These are phyloP conservation scores for Mnemiopsis leidyi DNA, from an alignment of 37 sponge, comb jelly and placozoan species.

Conservation along the genomic window DNA sequence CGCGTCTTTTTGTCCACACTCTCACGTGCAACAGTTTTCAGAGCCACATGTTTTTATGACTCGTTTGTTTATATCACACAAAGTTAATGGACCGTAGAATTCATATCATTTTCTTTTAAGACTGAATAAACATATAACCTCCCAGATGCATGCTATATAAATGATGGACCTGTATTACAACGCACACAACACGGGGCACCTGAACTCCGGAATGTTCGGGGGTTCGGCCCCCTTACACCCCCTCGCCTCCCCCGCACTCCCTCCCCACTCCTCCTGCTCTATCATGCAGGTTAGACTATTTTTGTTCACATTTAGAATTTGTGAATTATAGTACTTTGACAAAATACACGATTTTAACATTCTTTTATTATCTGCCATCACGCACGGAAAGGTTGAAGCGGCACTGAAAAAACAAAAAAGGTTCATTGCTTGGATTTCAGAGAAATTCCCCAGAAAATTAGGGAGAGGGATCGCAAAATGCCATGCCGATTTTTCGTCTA, in stretches of 20 bases:
- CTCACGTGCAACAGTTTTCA: background rate
- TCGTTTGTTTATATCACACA: background rate
- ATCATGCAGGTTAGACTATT: constrained; percentile 10
- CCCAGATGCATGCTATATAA: background rate
- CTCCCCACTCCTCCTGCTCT: constrained; percentile 17
- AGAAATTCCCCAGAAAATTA: too few species aligned
- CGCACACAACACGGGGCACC: background rate
- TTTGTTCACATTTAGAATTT: too few species aligned
- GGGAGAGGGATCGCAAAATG: too few species aligned
- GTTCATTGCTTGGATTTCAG: too few species aligned
- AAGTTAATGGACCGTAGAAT: background rate
- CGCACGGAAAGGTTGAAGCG: too few species aligned
- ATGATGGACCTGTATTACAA: constrained; percentile 37
- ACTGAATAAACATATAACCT: too few species aligned
- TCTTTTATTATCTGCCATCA: too few species aligned
- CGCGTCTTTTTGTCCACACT: background rate
- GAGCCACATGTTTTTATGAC: background rate
- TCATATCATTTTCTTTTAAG: too few species aligned
- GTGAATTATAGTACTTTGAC: too few species aligned
- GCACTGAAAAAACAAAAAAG: too few species aligned
- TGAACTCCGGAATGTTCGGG: background rate
- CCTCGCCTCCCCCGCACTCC: background rate
- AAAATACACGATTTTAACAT: too few species aligned
- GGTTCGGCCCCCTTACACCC: background rate
- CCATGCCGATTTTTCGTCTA: too few species aligned